Percentiles rank a stretch among this genome's conserved stretches.
phyloP scores from a whole-genome alignment of 2,113 vertebrate genomes.

The Romanogobio albipinnatus region DNA sequence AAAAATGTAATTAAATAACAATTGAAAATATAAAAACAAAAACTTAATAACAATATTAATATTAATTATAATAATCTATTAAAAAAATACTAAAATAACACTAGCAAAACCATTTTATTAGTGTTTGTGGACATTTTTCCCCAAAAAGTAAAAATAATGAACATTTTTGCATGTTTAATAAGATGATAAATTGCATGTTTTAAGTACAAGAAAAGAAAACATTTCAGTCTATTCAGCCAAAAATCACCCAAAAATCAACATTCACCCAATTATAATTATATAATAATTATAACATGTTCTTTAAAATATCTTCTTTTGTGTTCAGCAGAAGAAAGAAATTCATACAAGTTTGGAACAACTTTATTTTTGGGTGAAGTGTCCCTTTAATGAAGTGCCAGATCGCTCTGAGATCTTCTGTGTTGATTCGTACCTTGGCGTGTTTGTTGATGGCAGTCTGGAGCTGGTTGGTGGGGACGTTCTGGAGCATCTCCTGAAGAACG shows the following conservation, averaged over 20 bases:
- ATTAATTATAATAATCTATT: neutral
- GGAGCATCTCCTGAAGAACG: slow-evolving; percentile 57
- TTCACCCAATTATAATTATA: too few species aligned
- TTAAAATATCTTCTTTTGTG: too few species aligned
- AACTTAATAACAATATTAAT: neutral
- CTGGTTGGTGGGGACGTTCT: slow-evolving; percentile 42
- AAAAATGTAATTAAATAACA: neutral
- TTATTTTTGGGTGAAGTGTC: too few species aligned
- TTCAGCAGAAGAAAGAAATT: too few species aligned
- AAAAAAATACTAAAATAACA: too few species aligned
- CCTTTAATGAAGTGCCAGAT: neutral
- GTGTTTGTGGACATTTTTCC: neutral
- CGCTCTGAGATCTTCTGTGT: neutral
- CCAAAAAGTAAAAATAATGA: neutral
- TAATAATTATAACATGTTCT: too few species aligned
- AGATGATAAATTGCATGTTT: neutral
- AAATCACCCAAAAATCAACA: too few species aligned
- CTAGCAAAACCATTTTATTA: neutral
- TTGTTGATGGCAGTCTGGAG: slow-evolving; percentile 63
- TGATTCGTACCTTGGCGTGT: slow-evolving; percentile 57
- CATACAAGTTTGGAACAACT: too few species aligned
- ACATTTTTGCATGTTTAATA: neutral
- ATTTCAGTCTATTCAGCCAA: too few species aligned
- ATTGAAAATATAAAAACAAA: neutral
- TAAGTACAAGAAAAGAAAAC: neutral